phyloP scores from a whole-genome alignment of 2,797 vertebrate species.

The Diplodus puntazzo region DNA sequence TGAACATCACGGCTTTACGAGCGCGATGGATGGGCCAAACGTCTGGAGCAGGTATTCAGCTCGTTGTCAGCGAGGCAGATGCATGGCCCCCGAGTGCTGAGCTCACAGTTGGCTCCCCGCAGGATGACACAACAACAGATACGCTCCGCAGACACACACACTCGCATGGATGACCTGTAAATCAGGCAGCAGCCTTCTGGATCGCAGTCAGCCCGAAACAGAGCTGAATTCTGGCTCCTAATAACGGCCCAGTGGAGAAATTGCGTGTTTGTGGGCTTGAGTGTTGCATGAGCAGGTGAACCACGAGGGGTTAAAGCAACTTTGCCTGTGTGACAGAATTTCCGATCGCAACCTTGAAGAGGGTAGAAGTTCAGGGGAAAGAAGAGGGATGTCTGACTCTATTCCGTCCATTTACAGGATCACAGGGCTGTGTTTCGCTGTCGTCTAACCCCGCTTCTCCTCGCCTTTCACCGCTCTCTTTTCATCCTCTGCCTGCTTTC shows the following conservation, averaged over 20 bases:
- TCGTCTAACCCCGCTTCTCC: slow-evolving; percentile 38
- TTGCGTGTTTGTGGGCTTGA: slow-evolving; percentile 8
- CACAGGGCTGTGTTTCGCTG: slow-evolving; percentile 20
- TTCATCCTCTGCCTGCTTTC: slow-evolving; percentile 15
- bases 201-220: slow-evolving; percentile 20
- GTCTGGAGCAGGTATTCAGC: slow-evolving; percentile 57
- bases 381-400: slow-evolving; percentile 20
- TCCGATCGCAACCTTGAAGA: slow-evolving; percentile 32
- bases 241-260: slow-evolving; percentile 4
- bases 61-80: slow-evolving; percentile 62
- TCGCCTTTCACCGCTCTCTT: slow-evolving; percentile 15
- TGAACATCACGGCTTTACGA: slow-evolving; percentile 58
- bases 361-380: slow-evolving; percentile 2
- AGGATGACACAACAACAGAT: slow-evolving; percentile 67
- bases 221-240: slow-evolving; percentile 20
- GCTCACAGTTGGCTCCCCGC: slow-evolving; percentile 65
- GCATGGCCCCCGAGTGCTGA: slow-evolving; percentile 73
- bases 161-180: slow-evolving; percentile 54
- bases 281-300: slow-evolving; percentile 53
- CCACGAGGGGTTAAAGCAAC: slow-evolving; percentile 8
- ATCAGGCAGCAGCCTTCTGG: slow-evolving; percentile 56
- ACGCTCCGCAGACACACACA: slow-evolving; percentile 37
- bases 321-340: slow-evolving; percentile 39
- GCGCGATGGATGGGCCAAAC: slow-evolving; percentile 33
- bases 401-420: slow-evolving; percentile 39